Evolutionary conservation across 2,797 vertebrate species (phyloP).

Genomic region (Euphonia xanthogaster): DNA sequence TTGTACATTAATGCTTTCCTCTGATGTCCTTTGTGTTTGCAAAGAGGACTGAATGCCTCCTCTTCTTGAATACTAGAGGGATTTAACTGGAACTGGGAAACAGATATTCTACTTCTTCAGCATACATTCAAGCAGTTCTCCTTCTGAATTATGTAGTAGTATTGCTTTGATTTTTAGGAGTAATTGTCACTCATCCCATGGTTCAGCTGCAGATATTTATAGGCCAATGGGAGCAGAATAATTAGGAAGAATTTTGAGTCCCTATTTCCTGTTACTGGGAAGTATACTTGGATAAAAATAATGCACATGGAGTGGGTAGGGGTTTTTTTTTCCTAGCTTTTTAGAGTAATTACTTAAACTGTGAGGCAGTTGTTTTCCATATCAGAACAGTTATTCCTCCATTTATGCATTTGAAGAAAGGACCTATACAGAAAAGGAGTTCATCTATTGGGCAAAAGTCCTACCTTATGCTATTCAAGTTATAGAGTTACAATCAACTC

Average conservation of each 20-base stretch:
- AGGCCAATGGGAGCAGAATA: neutral
- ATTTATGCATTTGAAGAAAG: neutral
- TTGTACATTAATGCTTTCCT: neutral
- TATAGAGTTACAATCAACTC: neutral
- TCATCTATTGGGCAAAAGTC: neutral
- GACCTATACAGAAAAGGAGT: neutral
- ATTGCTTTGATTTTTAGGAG: neutral
- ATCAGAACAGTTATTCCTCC: neutral
- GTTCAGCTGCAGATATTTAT: neutral
- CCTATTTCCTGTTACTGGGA: neutral
- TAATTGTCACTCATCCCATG: neutral
- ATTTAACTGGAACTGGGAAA: neutral
- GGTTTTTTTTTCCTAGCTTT: neutral
- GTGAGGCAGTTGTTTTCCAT: neutral
- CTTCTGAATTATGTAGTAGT: neutral
- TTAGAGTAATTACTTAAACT: neutral
- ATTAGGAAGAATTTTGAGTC: neutral
- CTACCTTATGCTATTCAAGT: neutral
- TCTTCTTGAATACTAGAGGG: neutral
- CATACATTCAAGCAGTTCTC: neutral
- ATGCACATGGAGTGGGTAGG: neutral
- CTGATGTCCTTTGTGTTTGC: neutral
- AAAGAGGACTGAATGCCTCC: neutral
- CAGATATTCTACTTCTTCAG: neutral
- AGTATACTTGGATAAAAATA: neutral